Percentiles rank a stretch among this genome's conserved stretches.
Conservation (phyloP, 2,113 vertebrate species). For the Irena cyanogastra region DNA sequence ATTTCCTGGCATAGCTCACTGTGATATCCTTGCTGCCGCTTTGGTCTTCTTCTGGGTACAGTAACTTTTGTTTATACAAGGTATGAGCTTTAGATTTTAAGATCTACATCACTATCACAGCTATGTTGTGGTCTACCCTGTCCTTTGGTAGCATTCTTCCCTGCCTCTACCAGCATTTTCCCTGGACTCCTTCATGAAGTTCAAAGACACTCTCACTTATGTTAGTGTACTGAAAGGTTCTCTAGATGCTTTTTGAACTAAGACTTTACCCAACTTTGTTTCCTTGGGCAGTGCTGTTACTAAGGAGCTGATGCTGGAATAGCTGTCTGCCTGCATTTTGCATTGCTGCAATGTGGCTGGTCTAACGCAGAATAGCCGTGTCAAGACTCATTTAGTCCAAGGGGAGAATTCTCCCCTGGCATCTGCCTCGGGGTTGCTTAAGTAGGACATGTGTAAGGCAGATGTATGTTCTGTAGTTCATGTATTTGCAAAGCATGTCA, state of each 20-base stretch:
- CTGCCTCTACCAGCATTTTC: background rate
- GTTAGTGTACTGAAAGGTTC: background rate
- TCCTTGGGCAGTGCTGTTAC: background rate
- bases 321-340: constrained; percentile 16
- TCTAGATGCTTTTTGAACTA: background rate
- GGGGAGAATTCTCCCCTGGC: background rate
- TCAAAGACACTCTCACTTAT: background rate
- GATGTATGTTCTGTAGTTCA: background rate
- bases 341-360: background rate
- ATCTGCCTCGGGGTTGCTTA: constrained; percentile 7
- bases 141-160: background rate
- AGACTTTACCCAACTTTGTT: background rate
- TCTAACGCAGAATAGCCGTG: background rate
- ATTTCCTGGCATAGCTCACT: background rate
- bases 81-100: background rate
- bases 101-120: background rate
- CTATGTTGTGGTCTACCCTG: background rate
- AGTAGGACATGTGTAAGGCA: background rate
- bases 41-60: background rate
- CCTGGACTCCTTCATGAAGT: background rate
- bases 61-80: background rate
- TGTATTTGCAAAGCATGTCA: background rate
- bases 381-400: background rate
- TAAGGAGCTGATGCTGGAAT: background rate
- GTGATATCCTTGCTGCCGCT: background rate